These are phyloP conservation scores for Bombyx mandarina DNA, from an alignment of 1,140 invertebrate species.

Conservation along the genomic window DNA sequence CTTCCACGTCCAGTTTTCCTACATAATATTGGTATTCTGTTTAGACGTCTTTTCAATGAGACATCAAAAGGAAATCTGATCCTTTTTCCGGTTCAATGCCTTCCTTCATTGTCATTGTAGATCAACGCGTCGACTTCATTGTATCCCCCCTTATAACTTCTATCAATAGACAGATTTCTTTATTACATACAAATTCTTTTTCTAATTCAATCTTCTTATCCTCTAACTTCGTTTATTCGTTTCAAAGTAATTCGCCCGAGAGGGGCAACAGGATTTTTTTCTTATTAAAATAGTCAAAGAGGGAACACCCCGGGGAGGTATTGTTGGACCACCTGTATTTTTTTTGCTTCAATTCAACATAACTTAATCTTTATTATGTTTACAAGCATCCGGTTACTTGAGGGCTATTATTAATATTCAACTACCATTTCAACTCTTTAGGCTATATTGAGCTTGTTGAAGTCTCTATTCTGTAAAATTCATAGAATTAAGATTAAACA, in stretches of 20 bases:
- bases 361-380: conserved; percentile 65
- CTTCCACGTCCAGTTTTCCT: not conserved
- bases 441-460: no score
- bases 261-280: conserved; percentile 44
- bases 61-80: conserved; percentile 63
- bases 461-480: no score
- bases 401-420: conserved; percentile 20
- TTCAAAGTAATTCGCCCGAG: conserved; percentile 51
- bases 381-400: conserved; percentile 56
- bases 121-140: conserved; percentile 41
- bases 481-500: no score
- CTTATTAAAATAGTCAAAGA: conserved; percentile 64
- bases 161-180: conserved; percentile 60
- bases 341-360: conserved; percentile 43
- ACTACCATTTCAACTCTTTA: no score
- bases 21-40: conserved; percentile 24
- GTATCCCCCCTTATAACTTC: conserved; percentile 51
- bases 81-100: conserved; percentile 57
- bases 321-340: conserved; percentile 62
- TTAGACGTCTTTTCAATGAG: conserved; percentile 42
- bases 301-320: conserved; percentile 42
- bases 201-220: conserved; percentile 65
- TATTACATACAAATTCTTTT: conserved; percentile 58
- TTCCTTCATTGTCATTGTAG: conserved; percentile 43
- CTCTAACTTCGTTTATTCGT: conserved; percentile 54